These are phyloP conservation scores for Agrochola macilenta DNA, from an alignment of 2,888 invertebrate genomes.

Conservation along the genomic window DNA sequence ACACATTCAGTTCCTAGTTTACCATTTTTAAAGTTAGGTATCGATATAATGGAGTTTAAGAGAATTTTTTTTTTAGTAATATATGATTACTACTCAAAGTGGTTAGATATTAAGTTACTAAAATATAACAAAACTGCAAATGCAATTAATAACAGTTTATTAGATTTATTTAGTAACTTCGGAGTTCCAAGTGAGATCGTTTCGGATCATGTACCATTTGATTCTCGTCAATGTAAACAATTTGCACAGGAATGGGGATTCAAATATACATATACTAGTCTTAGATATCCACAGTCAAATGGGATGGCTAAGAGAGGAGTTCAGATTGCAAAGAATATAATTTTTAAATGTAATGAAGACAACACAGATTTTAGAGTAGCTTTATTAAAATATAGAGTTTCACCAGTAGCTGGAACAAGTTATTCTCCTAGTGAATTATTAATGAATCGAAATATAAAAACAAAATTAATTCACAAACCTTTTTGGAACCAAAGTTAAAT, in stretches of 20 bases:
- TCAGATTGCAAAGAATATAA: background rate
- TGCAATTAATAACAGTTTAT: background rate
- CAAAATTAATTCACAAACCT: background rate
- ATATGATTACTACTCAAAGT: background rate
- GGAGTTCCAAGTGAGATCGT: background rate
- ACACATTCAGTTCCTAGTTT: constrained; percentile 26
- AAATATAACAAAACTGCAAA: background rate
- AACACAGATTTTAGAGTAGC: background rate
- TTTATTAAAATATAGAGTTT: background rate
- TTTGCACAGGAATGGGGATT: too few species aligned
- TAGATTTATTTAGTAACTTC: background rate
- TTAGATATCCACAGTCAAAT: constrained; percentile 1
- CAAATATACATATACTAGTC: background rate
- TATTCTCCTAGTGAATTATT: background rate
- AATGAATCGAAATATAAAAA: background rate
- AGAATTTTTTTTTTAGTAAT: constrained; percentile 29
- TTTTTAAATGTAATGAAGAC: background rate
- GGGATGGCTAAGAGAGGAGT: background rate
- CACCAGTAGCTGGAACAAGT: background rate
- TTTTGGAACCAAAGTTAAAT: background rate
- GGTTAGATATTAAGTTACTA: background rate
- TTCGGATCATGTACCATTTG: too few species aligned
- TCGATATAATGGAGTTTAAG: too few species aligned
- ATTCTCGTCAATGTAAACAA: too few species aligned
- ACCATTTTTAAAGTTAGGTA: too few species aligned